Evolutionary conservation across 2,797 vertebrate species (phyloP).

Genomic region (Gallinago stenura): DNA sequence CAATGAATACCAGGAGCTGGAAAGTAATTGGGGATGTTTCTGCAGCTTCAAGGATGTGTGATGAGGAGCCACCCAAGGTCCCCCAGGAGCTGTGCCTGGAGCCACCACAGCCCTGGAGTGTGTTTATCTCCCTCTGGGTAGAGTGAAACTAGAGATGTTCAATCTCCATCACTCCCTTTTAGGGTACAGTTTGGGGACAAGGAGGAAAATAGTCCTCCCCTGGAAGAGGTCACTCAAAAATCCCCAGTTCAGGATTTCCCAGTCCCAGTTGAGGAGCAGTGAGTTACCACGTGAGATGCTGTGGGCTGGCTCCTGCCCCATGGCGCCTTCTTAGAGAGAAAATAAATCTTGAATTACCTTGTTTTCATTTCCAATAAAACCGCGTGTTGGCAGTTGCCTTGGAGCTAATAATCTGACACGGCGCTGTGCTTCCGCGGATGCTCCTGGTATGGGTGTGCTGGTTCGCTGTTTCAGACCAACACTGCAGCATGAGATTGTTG

Average conservation of each 20-base stretch:
- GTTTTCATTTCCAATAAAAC: not conserved
- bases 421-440: not conserved
- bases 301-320: not conserved
- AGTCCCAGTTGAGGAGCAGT: not conserved
- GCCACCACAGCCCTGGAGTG: rapidly evolving
- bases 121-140: not conserved
- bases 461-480: not conserved
- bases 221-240: not conserved
- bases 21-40: not conserved
- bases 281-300: not conserved
- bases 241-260: not conserved
- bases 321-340: not conserved
- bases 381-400: not conserved
- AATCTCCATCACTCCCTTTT: not conserved
- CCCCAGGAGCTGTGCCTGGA: not conserved
- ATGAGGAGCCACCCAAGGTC: not conserved
- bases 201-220: not conserved
- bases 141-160: not conserved
- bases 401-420: not conserved
- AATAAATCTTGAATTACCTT: not conserved
- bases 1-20: not conserved
- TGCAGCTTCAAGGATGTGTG: not conserved
- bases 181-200: not conserved
- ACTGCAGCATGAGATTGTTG: not conserved
- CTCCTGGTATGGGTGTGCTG: not conserved